Percentiles rank a stretch among this genome's conserved stretches.
phyloP scores from a whole-genome alignment of 1,140 invertebrate species.

The Dendroctonus valens region DNA sequence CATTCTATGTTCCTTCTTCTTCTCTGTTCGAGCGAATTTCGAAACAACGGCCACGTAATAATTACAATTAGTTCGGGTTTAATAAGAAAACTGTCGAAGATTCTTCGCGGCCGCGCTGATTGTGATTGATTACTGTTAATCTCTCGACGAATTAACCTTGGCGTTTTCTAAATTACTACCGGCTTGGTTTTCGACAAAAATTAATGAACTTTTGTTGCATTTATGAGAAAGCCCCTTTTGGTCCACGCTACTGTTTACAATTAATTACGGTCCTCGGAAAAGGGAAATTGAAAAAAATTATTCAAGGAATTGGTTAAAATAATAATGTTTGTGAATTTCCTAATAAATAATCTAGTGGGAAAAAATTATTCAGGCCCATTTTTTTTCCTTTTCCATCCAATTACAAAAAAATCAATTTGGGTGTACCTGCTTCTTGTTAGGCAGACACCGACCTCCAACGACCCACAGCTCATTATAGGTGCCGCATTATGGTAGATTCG shows the following conservation, averaged over 20 bases:
- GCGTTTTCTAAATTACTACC: conserved; percentile 9
- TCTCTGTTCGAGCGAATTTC: conserved; percentile 22
- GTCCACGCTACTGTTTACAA: too few relatives aligned
- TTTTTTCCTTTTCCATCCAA: background rate
- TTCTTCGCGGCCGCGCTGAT: conserved; percentile 17
- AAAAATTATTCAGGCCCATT: too few relatives aligned
- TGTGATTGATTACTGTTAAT: conserved; percentile 20
- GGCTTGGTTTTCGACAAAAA: conserved; percentile 8
- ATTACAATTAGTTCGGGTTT: conserved; percentile 31
- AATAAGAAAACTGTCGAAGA: conserved; percentile 28
- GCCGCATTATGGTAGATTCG: conserved; percentile 32
- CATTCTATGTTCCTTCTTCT: conserved; percentile 38
- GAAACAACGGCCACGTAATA: conserved; percentile 21
- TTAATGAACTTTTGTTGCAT: conserved; percentile 1
- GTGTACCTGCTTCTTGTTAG: conserved; percentile 19
- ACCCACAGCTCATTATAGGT: conserved; percentile 33
- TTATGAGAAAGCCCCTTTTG: too few relatives aligned
- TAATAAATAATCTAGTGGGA: too few relatives aligned
- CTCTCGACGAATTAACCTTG: conserved; percentile 17
- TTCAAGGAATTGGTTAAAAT: too few relatives aligned
- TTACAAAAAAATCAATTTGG: conserved; percentile 17
- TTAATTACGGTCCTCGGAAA: too few relatives aligned
- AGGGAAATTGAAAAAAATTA: too few relatives aligned
- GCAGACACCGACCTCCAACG: conserved; percentile 21
- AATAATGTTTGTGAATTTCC: too few relatives aligned